A percentile compares a stretch with the other conserved stretches of the same genome.
Conservation (phyloP, 1,140 invertebrate genomes). For the Patella vulgata region DNA sequence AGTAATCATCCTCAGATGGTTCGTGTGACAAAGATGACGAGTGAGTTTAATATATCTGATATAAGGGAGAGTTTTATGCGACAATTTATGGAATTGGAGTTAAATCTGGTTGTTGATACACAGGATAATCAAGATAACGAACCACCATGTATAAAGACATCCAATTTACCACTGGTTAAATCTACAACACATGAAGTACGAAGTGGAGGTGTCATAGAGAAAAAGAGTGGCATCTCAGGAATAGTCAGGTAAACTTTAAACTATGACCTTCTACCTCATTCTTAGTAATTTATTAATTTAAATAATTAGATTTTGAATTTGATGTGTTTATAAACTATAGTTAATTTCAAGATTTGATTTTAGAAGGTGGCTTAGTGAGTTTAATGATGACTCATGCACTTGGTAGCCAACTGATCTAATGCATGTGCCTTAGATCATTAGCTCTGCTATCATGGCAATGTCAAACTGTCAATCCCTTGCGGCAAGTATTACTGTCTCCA, state of each 20-base stretch:
- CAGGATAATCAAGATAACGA: slow-evolving; percentile 41
- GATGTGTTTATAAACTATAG: too few species aligned
- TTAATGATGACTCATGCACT: too few species aligned
- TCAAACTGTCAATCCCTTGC: too few species aligned
- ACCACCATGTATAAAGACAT: slow-evolving; percentile 38
- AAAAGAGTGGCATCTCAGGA: slow-evolving; percentile 49
- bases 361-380: too few species aligned
- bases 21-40: slow-evolving; percentile 91
- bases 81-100: slow-evolving; percentile 75
- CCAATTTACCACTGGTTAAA: slow-evolving; percentile 47
- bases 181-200: slow-evolving; percentile 36
- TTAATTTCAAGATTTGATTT: too few species aligned
- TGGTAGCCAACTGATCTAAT: too few species aligned
- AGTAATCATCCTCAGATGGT: slow-evolving; percentile 98
- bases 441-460: too few species aligned
- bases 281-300: too few species aligned
- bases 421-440: too few species aligned
- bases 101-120: slow-evolving; percentile 54
- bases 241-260: slow-evolving; percentile 61
- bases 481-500: too few species aligned
- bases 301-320: too few species aligned
- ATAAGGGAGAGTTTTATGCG: slow-evolving; percentile 99
- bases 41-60: slow-evolving; percentile 96
- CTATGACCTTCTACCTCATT: too few species aligned
- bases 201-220: slow-evolving; percentile 55